These are phyloP conservation scores for Eupristina koningsbergeri DNA, from an alignment of 1,140 invertebrate species.

Conservation along the genomic window DNA sequence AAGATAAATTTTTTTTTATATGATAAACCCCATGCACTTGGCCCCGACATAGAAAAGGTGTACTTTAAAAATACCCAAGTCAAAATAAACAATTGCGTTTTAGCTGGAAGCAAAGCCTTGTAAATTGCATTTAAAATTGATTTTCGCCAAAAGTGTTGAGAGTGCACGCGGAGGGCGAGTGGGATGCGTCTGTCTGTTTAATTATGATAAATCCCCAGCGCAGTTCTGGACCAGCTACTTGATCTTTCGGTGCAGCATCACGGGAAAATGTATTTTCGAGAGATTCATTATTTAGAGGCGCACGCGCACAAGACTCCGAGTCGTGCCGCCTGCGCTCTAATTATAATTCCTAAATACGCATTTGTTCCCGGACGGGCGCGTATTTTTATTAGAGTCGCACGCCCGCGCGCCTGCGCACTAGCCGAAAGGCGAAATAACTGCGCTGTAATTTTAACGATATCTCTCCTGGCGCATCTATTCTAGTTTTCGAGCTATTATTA, in stretches of 20 bases:
- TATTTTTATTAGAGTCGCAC: no score
- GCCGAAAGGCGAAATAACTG: background rate
- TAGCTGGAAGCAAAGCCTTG: background rate
- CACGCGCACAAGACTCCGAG: background rate
- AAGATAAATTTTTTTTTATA: no score
- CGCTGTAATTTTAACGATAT: conserved; percentile 8
- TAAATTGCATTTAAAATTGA: conserved; percentile 33
- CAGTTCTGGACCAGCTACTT: conserved; percentile 39
- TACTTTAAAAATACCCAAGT: background rate
- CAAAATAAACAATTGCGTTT: conserved; percentile 2
- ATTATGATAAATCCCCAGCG: conserved; percentile 46
- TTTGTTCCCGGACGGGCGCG: background rate
- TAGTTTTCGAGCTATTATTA: conserved; percentile 31
- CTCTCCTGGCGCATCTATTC: background rate
- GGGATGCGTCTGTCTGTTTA: conserved; percentile 42
- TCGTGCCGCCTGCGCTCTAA: conserved; percentile 30
- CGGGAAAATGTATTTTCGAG: conserved; percentile 44
- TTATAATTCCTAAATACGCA: conserved; percentile 48
- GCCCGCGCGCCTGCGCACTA: background rate
- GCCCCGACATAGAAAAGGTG: background rate
- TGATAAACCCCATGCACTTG: no score
- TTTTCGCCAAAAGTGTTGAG: conserved; percentile 26
- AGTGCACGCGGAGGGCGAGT: background rate
- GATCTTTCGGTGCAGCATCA: conserved; percentile 31
- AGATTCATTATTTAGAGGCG: conserved; percentile 42